A percentile compares a stretch with the other conserved stretches of the same genome.
Conservation (phyloP, 1,140 invertebrate species). For the Tetranychus urticae region DNA sequence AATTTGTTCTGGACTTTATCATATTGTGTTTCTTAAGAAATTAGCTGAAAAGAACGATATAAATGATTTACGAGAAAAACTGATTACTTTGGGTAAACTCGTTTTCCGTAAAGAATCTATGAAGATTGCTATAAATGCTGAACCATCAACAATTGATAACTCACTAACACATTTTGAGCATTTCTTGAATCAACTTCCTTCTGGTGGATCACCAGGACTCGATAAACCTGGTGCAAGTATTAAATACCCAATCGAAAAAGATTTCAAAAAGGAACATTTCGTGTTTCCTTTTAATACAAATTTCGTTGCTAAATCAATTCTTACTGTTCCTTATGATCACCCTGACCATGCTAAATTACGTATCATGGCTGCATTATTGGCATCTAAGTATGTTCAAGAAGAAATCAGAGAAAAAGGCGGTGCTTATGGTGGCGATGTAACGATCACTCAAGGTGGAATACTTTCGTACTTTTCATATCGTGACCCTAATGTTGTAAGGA, state of each 20-base stretch:
- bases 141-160: slow-evolving; percentile 16
- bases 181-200: slow-evolving; percentile 13
- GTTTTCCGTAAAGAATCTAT: slow-evolving; percentile 15
- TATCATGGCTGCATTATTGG: slow-evolving; percentile 46
- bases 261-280: slow-evolving; percentile 32
- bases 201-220: not conserved
- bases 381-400: slow-evolving; percentile 53
- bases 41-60: slow-evolving; percentile 39
- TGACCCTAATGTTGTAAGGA: slow-evolving; percentile 22
- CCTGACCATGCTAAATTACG: slow-evolving; percentile 46
- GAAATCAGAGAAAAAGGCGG: slow-evolving; percentile 73
- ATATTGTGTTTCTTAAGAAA: slow-evolving; percentile 44
- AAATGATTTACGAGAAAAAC: slow-evolving; percentile 31
- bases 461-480: slow-evolving; percentile 55
- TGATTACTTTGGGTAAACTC: slow-evolving; percentile 34
- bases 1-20: slow-evolving; percentile 44
- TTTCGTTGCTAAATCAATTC: slow-evolving; percentile 50
- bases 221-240: not conserved
- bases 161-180: slow-evolving; percentile 24
- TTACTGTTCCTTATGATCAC: slow-evolving; percentile 49
- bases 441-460: slow-evolving; percentile 33
- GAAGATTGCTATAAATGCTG: slow-evolving; percentile 21
- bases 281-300: slow-evolving; percentile 65
- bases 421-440: slow-evolving; percentile 66
- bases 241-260: not conserved